Conservation (phyloP, 53 echinoderm and acorn worm genomes). For the Stichopus horrens region DNA sequence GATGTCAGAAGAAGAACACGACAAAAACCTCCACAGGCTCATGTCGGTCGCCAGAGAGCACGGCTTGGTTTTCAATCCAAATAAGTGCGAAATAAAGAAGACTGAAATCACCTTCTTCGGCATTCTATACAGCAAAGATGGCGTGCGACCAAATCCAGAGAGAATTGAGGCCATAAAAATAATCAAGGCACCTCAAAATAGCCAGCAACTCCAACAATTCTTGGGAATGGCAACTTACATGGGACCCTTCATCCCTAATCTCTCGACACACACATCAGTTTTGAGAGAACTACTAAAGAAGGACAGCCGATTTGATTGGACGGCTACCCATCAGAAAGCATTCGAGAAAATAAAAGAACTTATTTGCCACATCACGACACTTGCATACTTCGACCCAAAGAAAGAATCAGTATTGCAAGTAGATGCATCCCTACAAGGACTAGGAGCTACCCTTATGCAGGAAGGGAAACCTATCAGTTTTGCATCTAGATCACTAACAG, state of each 20-base stretch:
- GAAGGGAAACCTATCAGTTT: slow-evolving; percentile 52
- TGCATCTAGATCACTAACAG: slow-evolving; percentile 56
- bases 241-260: slow-evolving; percentile 20
- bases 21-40: slow-evolving; percentile 50
- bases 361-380: slow-evolving; percentile 26
- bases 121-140: not conserved
- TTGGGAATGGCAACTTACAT: slow-evolving; percentile 37
- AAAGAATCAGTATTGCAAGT: slow-evolving; percentile 57
- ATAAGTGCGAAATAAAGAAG: slow-evolving; percentile 59
- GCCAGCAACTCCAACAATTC: not conserved
- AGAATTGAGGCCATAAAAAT: slow-evolving; percentile 1
- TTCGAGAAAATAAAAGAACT: slow-evolving; percentile 54
- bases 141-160: slow-evolving; percentile 13
- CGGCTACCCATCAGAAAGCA: slow-evolving; percentile 26
- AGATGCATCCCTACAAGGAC: slow-evolving; percentile 54
- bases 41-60: slow-evolving; percentile 42
- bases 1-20: slow-evolving; percentile 36
- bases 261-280: not conserved
- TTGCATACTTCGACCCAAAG: slow-evolving; percentile 65
- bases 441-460: slow-evolving; percentile 58
- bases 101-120: slow-evolving; percentile 52
- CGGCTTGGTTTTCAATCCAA: slow-evolving; percentile 58
- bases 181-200: not conserved
- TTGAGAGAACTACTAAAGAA: slow-evolving; percentile 28
- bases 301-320: slow-evolving; percentile 51